Evolutionary conservation across 2,797 vertebrate species (phyloP), one percentile per base, ranked within the genome.

Genomic region (Menidia menidia): DNA sequence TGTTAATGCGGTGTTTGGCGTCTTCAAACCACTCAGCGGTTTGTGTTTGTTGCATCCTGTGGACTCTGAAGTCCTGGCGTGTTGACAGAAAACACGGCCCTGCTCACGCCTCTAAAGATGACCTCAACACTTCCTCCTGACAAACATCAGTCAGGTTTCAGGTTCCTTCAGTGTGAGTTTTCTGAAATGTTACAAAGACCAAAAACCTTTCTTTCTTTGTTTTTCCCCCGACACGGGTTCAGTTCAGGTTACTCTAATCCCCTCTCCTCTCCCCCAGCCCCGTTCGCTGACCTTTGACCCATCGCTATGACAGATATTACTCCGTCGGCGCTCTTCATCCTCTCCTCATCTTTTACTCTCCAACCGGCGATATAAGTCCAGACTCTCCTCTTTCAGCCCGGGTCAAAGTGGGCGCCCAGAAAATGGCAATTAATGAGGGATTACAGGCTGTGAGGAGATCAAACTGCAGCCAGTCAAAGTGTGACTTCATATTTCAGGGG

Each of bases 401-500:
- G 61, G 83, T 88, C 86, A 82, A 57, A 72, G 81, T 64, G 48
- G 60, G 54, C 71, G 69, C 71, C 78, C 64, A 74, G 77, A 90
- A 90, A 87, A 61, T 78, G 74, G 78, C 86, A 18, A 89, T 88
- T 89, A 91, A 89, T 89, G 86, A 81, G 61, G 79, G 84, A 89
- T 90, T 90, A 89, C 41, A 71, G 59, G 60, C 72, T 60, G 77
- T 8, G 15, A 67, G 67, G 65, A 89, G 84, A 87, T 88, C 73
- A 86, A 87, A 91, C 88, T 82, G 74, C 56, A 62, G 66, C 54
- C 67, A 64, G 67, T 77, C 77, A 66, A 64, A 61, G 66, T 18
- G 66, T 84, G 86, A 76, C 87, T 89, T 87, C 81, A 88, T 91
- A 86, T 84, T 89, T 90, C 65, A 80, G 77, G 65, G 83, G 87